phyloP scores from a whole-genome alignment of 2,797 vertebrate genomes.

The Geotrypetes seraphini region DNA sequence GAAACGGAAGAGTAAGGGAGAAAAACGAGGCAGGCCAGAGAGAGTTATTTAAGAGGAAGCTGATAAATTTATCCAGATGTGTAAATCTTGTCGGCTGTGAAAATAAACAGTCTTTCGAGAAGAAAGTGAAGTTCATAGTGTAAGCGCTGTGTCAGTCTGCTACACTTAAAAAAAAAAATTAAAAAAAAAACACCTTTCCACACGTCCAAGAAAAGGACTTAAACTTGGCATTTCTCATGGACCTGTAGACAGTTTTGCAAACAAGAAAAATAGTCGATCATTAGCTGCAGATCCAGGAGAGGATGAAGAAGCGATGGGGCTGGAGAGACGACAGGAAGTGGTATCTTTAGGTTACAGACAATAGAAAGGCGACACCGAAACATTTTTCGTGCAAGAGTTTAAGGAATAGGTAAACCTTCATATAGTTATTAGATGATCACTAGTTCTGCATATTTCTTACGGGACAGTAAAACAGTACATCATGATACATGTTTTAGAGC shows the following conservation, averaged over 20 bases:
- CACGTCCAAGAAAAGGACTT: neutral
- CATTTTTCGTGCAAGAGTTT: neutral
- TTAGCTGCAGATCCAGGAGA: neutral
- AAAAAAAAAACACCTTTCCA: neutral
- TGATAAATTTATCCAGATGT: slow-evolving; percentile 9
- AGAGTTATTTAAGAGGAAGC: no score
- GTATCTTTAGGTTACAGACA: neutral
- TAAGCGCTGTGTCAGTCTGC: neutral
- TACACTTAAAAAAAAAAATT: neutral
- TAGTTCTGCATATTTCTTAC: slow-evolving; percentile 15
- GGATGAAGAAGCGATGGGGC: neutral
- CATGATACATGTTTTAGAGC: no score
- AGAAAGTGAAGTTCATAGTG: slow-evolving; percentile 7
- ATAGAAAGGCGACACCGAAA: neutral
- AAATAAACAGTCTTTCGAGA: slow-evolving; percentile 3
- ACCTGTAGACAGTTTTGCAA: slow-evolving; percentile 1
- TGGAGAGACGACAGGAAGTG: neutral
- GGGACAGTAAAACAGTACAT: no score
- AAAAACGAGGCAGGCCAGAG: no score
- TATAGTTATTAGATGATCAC: slow-evolving; percentile 34
- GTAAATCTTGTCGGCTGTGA: neutral
- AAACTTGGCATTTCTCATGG: neutral
- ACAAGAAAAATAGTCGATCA: neutral
- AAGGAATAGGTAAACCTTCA: slow-evolving; percentile 28
- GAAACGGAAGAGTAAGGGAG: neutral